These are phyloP conservation scores for Drosophila takahashii DNA, from an alignment of 1,140 invertebrate species.

Conservation along the genomic window DNA sequence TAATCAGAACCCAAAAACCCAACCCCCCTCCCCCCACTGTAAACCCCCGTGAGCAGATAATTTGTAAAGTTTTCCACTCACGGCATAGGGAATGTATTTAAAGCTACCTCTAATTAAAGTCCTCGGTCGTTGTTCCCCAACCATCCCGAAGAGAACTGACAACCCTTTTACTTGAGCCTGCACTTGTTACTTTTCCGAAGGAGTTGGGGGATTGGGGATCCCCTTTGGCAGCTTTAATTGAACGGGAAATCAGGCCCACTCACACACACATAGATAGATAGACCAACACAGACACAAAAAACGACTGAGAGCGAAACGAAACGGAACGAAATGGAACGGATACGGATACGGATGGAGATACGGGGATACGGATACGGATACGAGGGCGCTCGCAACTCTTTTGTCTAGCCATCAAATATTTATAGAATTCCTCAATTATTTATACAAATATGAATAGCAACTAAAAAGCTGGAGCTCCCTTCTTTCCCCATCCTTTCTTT, in stretches of 20 bases:
- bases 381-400: constrained; percentile 66
- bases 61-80: constrained; percentile 44
- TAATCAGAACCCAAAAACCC: not conserved
- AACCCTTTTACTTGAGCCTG: constrained; percentile 36
- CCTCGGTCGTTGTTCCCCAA: not conserved
- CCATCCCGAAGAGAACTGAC: not conserved
- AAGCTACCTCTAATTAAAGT: constrained; percentile 73
- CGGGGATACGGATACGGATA: constrained; percentile 35
- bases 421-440: constrained; percentile 77
- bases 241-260: constrained; percentile 45
- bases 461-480: constrained; percentile 58
- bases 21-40: not conserved
- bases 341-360: constrained; percentile 32
- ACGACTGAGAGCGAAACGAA: constrained; percentile 25
- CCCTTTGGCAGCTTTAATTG: constrained; percentile 64
- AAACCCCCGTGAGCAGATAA: constrained; percentile 29
- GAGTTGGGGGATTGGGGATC: constrained; percentile 1
- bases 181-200: constrained; percentile 39
- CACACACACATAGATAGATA: constrained; percentile 27
- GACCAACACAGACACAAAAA: constrained; percentile 4
- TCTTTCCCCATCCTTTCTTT: not conserved
- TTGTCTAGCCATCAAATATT: constrained; percentile 79
- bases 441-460: constrained; percentile 82
- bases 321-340: constrained; percentile 27
- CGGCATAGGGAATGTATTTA: constrained; percentile 65